Evolutionary conservation across 1,140 invertebrate genomes (phyloP), one percentile per base, ranked within the genome.

Genomic region (Venturia canescens): DNA sequence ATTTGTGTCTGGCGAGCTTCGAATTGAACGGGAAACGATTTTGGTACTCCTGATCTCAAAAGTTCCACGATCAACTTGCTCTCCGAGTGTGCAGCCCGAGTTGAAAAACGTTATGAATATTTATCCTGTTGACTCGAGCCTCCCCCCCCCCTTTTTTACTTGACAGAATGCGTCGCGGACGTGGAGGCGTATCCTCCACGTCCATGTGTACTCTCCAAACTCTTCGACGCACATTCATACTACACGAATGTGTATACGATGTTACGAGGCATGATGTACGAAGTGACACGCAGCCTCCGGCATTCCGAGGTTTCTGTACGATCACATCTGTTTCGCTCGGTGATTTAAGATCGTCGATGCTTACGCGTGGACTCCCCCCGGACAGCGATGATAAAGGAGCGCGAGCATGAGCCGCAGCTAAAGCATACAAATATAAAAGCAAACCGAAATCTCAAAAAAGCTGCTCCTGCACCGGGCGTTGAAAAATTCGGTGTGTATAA

Each of bases 291-390:
- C 53, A 26, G 60, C n/a, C 23, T 63, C 60, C n/a, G 15, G 60
- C 1, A 63, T 27, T 27, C 26, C 60, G 60, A 63, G 60, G n/a
- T 63, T 27, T 63, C 60, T 23, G 60, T 23, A 27, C 23, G 60
- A 63, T 63, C 60, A 78, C 76, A 78, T 78, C 76, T 78, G 76
- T 44, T 78, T 67, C 76, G n/a, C n/a, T 18, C 27, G 38, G 57
- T 78, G 72, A 75, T 75, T 78, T 67, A 67, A 38, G 31, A n/a
- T 31, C 31, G 23, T 29, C 57, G 27, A 34, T 63, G 50, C 16
- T 18, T 63, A 31, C 38, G 18, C 23, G n/a, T 53, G 16, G n/a
- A n/a, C n/a, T n/a, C n/a, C n/a, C 18, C 50, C 50, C n/a, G n/a
- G 50, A 21, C 50, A n/a, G n/a, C 18, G 50, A 44, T 44, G 38